These are phyloP conservation scores for Cheumatopsyche charites DNA, from an alignment of 1,140 invertebrate genomes.

Conservation along the genomic window DNA sequence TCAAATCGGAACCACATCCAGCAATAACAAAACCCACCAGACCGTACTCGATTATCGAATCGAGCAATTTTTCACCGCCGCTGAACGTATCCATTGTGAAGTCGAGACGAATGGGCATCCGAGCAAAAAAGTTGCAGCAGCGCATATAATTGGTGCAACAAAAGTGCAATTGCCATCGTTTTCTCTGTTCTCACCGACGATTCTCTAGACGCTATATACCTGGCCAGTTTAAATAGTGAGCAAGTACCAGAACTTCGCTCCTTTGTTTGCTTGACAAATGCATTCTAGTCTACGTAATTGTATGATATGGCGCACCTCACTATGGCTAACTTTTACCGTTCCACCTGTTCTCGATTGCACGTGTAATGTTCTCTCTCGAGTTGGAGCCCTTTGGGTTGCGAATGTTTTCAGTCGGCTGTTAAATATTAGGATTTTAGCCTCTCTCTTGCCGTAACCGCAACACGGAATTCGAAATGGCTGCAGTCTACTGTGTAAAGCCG, in stretches of 20 bases:
- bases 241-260: background rate
- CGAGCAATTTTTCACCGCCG: background rate
- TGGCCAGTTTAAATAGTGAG: background rate
- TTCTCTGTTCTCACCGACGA: background rate
- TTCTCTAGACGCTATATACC: background rate
- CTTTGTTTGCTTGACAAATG: conserved; percentile 38
- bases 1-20: too few species aligned
- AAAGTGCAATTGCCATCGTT: conserved; percentile 4
- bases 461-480: too few species aligned
- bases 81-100: too few species aligned
- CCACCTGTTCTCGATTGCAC: background rate
- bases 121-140: background rate
- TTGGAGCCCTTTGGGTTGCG: background rate
- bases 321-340: conserved; percentile 8
- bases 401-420: too few species aligned
- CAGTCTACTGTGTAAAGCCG: too few species aligned
- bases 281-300: background rate
- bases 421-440: too few species aligned
- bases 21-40: too few species aligned
- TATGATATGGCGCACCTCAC: too few species aligned
- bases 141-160: conserved; percentile 19
- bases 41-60: background rate
- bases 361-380: conserved; percentile 7
- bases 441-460: too few species aligned
- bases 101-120: too few species aligned